Percentiles rank a stretch among this genome's conserved stretches.
Conservation (phyloP, 92 coral and sea anemone species). For the Epizoanthus scotinus region DNA sequence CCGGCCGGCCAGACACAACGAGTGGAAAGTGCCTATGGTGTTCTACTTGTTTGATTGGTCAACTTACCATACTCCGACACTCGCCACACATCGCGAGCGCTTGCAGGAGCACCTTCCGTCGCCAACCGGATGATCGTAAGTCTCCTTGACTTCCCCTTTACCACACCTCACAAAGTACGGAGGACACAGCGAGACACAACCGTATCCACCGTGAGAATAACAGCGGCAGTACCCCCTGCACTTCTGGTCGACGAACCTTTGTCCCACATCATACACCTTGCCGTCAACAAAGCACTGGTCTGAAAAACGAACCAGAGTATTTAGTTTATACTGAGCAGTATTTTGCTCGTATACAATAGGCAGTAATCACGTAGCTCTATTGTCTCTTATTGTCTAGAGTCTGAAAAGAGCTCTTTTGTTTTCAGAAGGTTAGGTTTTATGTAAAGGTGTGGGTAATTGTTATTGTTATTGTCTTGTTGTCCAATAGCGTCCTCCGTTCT, state of each 20-base stretch:
- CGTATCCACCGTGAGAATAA: not conserved
- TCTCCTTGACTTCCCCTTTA: constrained; percentile 24
- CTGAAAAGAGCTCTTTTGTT: no score
- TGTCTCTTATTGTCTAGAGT: no score
- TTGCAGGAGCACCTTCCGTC: constrained; percentile 49
- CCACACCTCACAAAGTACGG: constrained; percentile 44
- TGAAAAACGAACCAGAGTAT: not conserved
- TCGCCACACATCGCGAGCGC: constrained; percentile 39
- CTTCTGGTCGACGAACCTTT: constrained; percentile 32
- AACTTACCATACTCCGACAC: not conserved
- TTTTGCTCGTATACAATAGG: no score
- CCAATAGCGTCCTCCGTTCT: no score
- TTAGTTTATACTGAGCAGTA: no score
- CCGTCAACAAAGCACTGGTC: constrained; percentile 42
- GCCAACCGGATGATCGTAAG: constrained; percentile 32
- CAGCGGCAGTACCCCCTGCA: constrained; percentile 50
- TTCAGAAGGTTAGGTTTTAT: no score
- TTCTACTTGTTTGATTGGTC: no score
- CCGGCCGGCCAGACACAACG: no score
- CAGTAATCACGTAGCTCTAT: no score
- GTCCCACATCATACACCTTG: constrained; percentile 28
- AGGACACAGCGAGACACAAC: constrained; percentile 54
- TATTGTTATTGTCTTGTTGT: no score
- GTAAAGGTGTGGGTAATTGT: no score
- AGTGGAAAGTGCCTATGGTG: no score